These are phyloP conservation scores for Lycorma delicatula DNA, from an alignment of 1,140 invertebrate species.

Conservation along the genomic window DNA sequence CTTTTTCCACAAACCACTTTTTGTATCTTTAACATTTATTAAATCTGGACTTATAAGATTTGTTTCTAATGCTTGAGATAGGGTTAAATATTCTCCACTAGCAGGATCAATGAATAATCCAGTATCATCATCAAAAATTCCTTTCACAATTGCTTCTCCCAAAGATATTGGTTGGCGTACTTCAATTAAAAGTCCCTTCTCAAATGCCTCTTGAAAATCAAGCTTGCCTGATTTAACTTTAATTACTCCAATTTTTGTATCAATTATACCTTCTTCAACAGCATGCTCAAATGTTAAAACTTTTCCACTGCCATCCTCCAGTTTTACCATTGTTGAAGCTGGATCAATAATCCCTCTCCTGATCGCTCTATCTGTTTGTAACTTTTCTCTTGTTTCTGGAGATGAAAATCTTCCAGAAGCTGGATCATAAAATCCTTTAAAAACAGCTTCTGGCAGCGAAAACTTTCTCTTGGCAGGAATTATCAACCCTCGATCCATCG, in stretches of 20 bases:
- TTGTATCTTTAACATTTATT: conserved; percentile 72
- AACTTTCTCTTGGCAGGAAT: conserved; percentile 71
- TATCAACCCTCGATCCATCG: conserved; percentile 69
- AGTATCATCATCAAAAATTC: conserved; percentile 64
- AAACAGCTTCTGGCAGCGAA: conserved; percentile 75
- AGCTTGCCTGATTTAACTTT: conserved; percentile 54
- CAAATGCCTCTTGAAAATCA: conserved; percentile 78
- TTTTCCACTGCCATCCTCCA: conserved; percentile 59
- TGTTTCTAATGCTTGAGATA: conserved; percentile 61
- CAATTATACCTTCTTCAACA: conserved; percentile 66
- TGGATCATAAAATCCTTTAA: conserved; percentile 73
- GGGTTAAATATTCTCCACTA: conserved; percentile 60
- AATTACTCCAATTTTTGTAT: conserved; percentile 56
- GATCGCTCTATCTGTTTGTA: conserved; percentile 66
- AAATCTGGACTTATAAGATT: conserved; percentile 74
- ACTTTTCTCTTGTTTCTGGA: conserved; percentile 59
- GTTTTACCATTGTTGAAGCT: conserved; percentile 64
- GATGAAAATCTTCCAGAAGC: conserved; percentile 60
- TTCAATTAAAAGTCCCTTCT: conserved; percentile 72
- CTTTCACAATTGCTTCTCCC: conserved; percentile 74
- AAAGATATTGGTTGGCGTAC: conserved; percentile 70
- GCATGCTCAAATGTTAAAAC: conserved; percentile 74
- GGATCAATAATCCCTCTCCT: conserved; percentile 71
- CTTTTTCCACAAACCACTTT: conserved; percentile 62
- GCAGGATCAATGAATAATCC: conserved; percentile 73